Evolutionary conservation across 2,888 invertebrate species (phyloP).

Genomic region (Sceliomorpha sp.): DNA sequence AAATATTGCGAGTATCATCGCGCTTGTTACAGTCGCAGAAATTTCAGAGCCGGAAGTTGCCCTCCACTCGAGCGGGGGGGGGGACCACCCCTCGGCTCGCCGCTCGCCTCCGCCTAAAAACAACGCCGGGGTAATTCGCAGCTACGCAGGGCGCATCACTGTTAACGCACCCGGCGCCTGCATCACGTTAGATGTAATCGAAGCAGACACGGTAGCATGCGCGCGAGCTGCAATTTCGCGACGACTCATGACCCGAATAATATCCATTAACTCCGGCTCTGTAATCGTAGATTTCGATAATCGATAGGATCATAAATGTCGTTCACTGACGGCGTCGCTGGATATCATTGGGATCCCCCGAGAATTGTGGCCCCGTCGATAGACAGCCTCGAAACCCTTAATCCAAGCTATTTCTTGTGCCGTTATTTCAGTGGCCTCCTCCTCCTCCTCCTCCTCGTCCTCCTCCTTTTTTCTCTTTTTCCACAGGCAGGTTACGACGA

Average conservation of each 20-base stretch:
- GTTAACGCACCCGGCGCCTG: constrained; percentile 42
- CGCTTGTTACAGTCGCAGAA: no score
- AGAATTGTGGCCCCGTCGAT: constrained; percentile 34
- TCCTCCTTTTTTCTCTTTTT: constrained; percentile 28
- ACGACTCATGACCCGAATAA: constrained; percentile 31
- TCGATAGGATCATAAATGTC: constrained; percentile 51
- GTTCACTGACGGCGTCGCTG: constrained; percentile 31
- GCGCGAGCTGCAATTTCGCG: constrained; percentile 38
- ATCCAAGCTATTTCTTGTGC: constrained; percentile 37
- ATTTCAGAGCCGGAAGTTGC: no score
- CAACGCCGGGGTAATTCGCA: no score
- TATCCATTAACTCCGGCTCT: constrained; percentile 44
- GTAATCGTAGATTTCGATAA: constrained; percentile 49
- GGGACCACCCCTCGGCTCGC: no score
- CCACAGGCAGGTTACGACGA: constrained; percentile 40
- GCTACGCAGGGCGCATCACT: no score
- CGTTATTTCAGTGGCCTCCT: constrained; percentile 37
- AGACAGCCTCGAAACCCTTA: constrained; percentile 36
- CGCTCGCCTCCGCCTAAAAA: no score
- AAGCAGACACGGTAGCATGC: constrained; percentile 34
- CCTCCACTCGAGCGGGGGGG: no score
- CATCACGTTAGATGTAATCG: constrained; percentile 46
- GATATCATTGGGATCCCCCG: constrained; percentile 29
- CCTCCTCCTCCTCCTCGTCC: neutral
- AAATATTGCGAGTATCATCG: no score